Evolutionary conservation across 2,888 invertebrate genomes (phyloP).

Genomic region (Pteria penguin): DNA sequence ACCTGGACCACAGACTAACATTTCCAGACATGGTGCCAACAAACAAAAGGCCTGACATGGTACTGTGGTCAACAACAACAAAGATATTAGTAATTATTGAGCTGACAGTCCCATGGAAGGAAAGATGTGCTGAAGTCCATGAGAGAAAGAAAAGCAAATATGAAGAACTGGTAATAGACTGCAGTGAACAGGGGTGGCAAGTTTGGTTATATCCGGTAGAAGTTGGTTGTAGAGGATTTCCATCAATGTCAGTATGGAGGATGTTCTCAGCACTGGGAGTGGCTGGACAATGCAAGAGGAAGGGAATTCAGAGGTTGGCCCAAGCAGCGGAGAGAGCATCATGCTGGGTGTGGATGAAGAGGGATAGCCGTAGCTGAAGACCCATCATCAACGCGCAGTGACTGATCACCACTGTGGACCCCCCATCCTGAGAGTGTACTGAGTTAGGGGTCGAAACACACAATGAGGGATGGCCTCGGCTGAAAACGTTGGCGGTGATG

Average conservation of each 20-base stretch:
- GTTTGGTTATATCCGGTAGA: neutral
- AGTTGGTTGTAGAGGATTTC: conserved; percentile 17
- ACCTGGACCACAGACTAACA: neutral
- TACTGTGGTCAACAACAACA: neutral
- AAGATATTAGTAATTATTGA: no score
- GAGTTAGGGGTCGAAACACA: no score
- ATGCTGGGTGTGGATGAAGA: conserved; percentile 32
- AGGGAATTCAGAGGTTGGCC: conserved; percentile 10
- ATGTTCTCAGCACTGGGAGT: conserved; percentile 22
- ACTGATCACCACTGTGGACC: no score
- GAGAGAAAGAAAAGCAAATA: no score
- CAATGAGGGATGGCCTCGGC: no score
- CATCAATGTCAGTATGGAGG: conserved; percentile 36
- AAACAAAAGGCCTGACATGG: neutral
- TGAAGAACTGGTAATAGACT: no score
- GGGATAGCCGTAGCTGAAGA: conserved; percentile 14
- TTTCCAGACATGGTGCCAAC: neutral
- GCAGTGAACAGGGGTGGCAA: neutral
- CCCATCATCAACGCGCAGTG: conserved; percentile 23
- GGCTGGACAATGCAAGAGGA: conserved; percentile 18
- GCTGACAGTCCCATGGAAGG: no score
- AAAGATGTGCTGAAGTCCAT: no score
- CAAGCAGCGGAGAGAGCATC: conserved; percentile 28
- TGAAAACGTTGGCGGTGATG: neutral
- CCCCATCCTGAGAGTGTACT: no score